These are phyloP conservation scores for Andrena minutula DNA, from an alignment of 2,888 invertebrate species.

Conservation along the genomic window DNA sequence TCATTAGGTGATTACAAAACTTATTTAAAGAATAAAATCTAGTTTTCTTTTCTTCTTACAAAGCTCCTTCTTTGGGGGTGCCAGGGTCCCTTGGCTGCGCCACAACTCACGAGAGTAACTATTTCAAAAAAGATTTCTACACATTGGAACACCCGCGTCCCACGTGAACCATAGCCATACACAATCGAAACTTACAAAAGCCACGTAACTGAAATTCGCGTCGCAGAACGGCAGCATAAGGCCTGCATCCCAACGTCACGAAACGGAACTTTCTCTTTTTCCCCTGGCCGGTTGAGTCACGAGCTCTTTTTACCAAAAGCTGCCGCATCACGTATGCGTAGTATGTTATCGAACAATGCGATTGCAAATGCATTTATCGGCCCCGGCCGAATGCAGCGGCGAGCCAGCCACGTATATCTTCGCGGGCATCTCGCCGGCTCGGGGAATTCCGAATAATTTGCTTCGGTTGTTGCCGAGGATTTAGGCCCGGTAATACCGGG, in stretches of 20 bases:
- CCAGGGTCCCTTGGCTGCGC: too few relatives aligned
- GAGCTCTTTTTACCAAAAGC: slow-evolving; percentile 47
- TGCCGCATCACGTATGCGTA: slow-evolving; percentile 67
- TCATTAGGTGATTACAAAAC: too few relatives aligned
- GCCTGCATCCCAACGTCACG: slow-evolving; percentile 10
- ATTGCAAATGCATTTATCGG: slow-evolving; percentile 72
- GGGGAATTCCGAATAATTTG: slow-evolving; percentile 79
- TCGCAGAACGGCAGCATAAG: neutral
- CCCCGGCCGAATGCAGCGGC: slow-evolving; percentile 30
- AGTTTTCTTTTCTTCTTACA: too few relatives aligned
- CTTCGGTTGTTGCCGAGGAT: slow-evolving; percentile 70
- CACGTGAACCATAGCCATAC: too few relatives aligned
- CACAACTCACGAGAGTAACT: too few relatives aligned
- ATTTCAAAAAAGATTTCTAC: too few relatives aligned
- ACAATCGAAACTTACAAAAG: too few relatives aligned
- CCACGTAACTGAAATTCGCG: slow-evolving; percentile 6
- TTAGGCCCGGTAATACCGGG: slow-evolving; percentile 62
- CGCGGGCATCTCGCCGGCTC: slow-evolving; percentile 67
- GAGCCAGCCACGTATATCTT: slow-evolving; percentile 60
- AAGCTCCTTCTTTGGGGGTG: too few relatives aligned
- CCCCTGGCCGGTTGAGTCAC: slow-evolving; percentile 45
- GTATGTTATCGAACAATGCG: slow-evolving; percentile 70
- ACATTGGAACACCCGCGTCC: too few relatives aligned
- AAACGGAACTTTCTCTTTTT: slow-evolving; percentile 53
- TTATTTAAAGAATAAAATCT: too few relatives aligned